Evolutionary conservation across 2,888 invertebrate genomes (phyloP).

Genomic region (Sarcophaga subvicina): DNA sequence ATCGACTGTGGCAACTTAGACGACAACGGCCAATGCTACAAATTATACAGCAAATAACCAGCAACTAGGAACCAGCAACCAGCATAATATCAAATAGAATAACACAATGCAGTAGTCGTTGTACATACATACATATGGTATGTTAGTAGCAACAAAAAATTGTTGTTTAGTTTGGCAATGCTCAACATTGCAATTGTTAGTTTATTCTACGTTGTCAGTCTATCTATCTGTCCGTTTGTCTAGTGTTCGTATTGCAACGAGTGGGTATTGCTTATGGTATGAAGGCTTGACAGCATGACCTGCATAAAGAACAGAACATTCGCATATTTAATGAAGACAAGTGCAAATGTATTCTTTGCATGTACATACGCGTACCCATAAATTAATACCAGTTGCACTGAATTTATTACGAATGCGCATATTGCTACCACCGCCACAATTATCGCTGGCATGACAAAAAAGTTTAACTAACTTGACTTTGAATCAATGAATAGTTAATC

Average conservation of each 20-base stretch:
- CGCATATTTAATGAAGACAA: constrained; percentile 6
- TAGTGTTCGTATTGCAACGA: neutral
- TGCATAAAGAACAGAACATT: constrained; percentile 50
- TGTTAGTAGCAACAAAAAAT: neutral
- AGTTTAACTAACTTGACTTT: too few relatives aligned
- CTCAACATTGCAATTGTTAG: too few relatives aligned
- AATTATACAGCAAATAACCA: neutral
- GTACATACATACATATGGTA: neutral
- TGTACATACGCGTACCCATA: neutral
- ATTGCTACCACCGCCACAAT: too few relatives aligned
- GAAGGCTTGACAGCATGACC: constrained; percentile 49
- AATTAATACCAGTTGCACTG: neutral
- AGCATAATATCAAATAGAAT: constrained; percentile 1
- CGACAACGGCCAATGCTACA: neutral
- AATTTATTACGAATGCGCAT: neutral
- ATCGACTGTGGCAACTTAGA: neutral
- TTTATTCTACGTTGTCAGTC: neutral
- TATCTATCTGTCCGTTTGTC: neutral
- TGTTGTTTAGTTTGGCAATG: constrained; percentile 1
- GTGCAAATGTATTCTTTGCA: neutral
- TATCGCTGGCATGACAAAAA: too few relatives aligned
- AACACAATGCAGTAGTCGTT: neutral
- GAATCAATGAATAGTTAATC: too few relatives aligned
- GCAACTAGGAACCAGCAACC: neutral
- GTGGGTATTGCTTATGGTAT: neutral